Evolutionary conservation across 2,113 vertebrate genomes (phyloP).

Genomic region (Elaphurus davidianus): DNA sequence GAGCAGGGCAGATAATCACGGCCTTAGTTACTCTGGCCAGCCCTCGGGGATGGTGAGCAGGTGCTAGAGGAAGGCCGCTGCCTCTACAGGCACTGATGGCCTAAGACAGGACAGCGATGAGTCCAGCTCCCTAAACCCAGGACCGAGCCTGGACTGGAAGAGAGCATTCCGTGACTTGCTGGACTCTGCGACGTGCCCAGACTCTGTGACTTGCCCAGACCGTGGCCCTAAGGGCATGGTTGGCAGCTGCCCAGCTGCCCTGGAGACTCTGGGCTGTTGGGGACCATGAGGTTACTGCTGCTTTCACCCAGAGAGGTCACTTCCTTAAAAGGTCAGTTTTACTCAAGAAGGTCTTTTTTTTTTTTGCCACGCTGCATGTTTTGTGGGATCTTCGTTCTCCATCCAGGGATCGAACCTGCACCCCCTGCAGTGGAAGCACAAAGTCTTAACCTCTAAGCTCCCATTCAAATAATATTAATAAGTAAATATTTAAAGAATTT

Average conservation of each 20-base stretch:
- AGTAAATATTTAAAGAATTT: neutral
- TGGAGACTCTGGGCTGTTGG: neutral
- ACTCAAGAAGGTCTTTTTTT: neutral
- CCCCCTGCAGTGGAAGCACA: neutral
- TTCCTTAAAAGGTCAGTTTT: neutral
- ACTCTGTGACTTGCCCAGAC: neutral
- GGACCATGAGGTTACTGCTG: neutral
- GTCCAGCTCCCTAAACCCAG: neutral
- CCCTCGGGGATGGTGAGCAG: too few relatives aligned
- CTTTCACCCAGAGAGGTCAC: neutral
- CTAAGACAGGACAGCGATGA: neutral
- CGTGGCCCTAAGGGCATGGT: accelerated
- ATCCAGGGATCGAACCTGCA: accelerated
- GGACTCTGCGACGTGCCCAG: neutral
- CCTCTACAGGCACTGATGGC: neutral
- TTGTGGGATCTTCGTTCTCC: neutral
- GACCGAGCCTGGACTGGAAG: neutral
- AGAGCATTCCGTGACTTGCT: neutral
- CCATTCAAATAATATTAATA: neutral
- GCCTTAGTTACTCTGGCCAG: neutral
- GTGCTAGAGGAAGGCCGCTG: neutral
- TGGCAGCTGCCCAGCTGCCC: neutral
- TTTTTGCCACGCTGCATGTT: neutral
- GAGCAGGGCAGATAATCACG: neutral
- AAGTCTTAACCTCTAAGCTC: neutral